phyloP scores from a whole-genome alignment of 2,797 vertebrate species.

The Malurus leucopterus region DNA sequence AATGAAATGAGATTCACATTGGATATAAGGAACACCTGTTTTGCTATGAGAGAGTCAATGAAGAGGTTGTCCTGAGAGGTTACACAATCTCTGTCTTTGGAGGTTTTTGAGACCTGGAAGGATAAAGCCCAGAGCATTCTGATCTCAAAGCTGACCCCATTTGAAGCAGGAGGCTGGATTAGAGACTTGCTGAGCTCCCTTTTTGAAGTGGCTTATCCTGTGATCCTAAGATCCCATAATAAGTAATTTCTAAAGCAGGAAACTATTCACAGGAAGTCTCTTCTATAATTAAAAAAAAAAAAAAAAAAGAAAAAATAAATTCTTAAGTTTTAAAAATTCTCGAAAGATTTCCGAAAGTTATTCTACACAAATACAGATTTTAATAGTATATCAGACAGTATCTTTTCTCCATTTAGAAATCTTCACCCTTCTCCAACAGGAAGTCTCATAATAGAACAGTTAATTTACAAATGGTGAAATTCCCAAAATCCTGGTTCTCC shows the following conservation, averaged over 20 bases:
- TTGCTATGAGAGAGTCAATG: not conserved
- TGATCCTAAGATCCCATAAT: not conserved
- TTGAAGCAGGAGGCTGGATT: not conserved
- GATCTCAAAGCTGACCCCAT: not conserved
- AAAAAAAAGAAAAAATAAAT: not conserved
- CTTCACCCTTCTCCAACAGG: not conserved
- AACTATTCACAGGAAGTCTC: not conserved
- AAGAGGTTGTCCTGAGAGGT: not conserved
- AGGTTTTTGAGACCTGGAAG: not conserved
- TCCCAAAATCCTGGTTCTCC: not conserved
- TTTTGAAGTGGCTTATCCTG: not conserved
- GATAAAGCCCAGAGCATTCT: not conserved
- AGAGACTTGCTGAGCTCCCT: not conserved
- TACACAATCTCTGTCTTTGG: not conserved
- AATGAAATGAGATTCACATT: not conserved
- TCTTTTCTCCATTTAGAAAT: not conserved
- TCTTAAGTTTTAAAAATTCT: not conserved
- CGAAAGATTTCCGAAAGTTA: not conserved
- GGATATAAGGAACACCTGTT: not conserved
- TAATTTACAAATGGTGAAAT: constrained; percentile 1
- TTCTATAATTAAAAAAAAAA: not conserved
- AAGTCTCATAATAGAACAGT: not conserved
- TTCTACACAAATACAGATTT: not conserved
- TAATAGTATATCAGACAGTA: not conserved
- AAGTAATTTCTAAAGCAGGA: not conserved